phyloP scores from a whole-genome alignment of 2,888 invertebrate species.

The Chalcis sispes region DNA sequence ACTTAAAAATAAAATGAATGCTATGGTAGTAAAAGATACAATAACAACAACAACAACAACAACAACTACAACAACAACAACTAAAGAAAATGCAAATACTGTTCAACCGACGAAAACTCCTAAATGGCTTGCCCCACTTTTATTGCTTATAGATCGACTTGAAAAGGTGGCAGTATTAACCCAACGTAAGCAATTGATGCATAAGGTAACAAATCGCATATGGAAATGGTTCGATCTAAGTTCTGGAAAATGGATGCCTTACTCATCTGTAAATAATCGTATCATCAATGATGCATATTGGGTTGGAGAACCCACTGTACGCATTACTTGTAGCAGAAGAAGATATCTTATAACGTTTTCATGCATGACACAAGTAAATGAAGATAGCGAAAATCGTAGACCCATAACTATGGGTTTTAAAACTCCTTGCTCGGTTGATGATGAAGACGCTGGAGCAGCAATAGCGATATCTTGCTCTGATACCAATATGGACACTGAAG shows the following conservation, averaged over 20 bases:
- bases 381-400: constrained; percentile 88
- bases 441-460: constrained; percentile 39
- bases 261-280: constrained; percentile 84
- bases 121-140: constrained; percentile 86
- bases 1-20: constrained; percentile 62
- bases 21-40: neutral
- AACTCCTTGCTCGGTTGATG: constrained; percentile 44
- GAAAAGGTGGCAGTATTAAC: constrained; percentile 86
- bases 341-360: constrained; percentile 87
- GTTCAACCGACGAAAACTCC: constrained; percentile 76
- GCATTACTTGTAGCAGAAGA: constrained; percentile 85
- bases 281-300: constrained; percentile 88
- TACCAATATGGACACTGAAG: constrained; percentile 73
- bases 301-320: constrained; percentile 82
- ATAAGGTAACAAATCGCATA: constrained; percentile 78
- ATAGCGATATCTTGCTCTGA: constrained; percentile 68
- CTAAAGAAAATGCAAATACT: constrained; percentile 60
- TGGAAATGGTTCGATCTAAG: constrained; percentile 93
- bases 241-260: constrained; percentile 88
- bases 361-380: constrained; percentile 89
- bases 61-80: constrained; percentile 58
- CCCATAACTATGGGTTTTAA: constrained; percentile 84
- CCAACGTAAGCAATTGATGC: constrained; percentile 82
- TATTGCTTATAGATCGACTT: constrained; percentile 85
- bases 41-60: no score